These are phyloP conservation scores for Tragelaphus strepsiceros DNA, from an alignment of 2,113 vertebrate species.

Conservation along the genomic window DNA sequence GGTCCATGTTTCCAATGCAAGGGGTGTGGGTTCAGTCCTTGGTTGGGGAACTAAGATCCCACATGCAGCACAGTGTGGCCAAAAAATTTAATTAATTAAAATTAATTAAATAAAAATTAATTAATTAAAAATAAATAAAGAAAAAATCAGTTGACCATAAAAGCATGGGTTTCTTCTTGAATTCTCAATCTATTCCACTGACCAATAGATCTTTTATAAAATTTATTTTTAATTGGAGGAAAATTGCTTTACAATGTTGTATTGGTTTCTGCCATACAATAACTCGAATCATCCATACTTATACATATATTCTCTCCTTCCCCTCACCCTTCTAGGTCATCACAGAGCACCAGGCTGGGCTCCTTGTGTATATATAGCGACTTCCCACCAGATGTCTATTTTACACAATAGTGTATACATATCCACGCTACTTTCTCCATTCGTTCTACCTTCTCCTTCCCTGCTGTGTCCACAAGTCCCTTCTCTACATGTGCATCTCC, in stretches of 20 bases:
- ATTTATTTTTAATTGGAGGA: not conserved
- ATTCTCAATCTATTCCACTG: not conserved
- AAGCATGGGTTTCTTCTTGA: not conserved
- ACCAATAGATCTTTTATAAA: not conserved
- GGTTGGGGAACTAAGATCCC: not conserved
- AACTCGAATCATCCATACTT: not conserved
- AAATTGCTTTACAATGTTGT: not conserved
- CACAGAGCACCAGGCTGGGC: not conserved
- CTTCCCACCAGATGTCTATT: not conserved
- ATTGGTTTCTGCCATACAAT: not conserved
- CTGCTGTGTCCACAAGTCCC: rapidly evolving
- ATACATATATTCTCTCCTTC: not conserved
- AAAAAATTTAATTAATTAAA: not conserved
- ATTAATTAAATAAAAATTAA: not conserved
- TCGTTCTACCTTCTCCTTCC: not conserved
- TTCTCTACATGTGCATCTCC: not conserved
- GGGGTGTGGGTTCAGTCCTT: not conserved
- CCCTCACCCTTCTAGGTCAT: not conserved
- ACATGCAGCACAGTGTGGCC: not conserved
- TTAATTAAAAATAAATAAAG: not conserved
- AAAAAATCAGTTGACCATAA: not conserved
- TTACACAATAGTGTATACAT: not conserved
- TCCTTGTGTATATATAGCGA: not conserved
- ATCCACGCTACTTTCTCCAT: not conserved
- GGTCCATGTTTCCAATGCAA: not conserved